Conservation (phyloP, 1,140 invertebrate species). For the Macrobrachium nipponense region DNA sequence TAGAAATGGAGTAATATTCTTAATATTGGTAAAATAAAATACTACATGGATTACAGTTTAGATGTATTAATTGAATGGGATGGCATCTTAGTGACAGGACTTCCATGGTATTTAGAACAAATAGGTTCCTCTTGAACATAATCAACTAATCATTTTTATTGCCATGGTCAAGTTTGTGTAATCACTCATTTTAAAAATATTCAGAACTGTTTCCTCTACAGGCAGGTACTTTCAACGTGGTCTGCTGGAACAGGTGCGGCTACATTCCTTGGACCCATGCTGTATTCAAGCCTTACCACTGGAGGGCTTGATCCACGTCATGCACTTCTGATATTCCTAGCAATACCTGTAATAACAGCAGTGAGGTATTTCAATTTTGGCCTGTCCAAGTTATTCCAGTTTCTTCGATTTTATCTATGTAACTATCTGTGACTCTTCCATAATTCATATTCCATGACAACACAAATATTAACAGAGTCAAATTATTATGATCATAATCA, state of each 20-base stretch:
- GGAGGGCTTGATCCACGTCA: constrained; percentile 28
- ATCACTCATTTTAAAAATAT: no score
- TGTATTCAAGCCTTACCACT: constrained; percentile 43
- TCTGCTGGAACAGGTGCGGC: constrained; percentile 56
- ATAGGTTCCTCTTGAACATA: background rate
- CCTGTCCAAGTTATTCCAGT: background rate
- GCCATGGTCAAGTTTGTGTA: no score
- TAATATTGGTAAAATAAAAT: no score
- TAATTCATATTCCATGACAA: no score
- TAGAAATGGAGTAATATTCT: no score
- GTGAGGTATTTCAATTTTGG: constrained; percentile 32
- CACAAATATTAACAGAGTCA: no score
- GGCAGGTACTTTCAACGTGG: constrained; percentile 57
- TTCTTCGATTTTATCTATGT: background rate
- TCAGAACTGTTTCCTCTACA: background rate
- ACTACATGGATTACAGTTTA: no score
- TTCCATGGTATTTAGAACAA: no score
- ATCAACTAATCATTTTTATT: background rate
- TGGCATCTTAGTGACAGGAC: no score
- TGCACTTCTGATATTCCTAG: constrained; percentile 49
- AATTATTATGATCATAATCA: no score
- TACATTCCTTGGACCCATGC: constrained; percentile 54
- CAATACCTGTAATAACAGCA: constrained; percentile 37
- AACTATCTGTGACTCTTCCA: background rate
- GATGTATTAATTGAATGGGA: no score